Evolutionary conservation across 2,797 vertebrate genomes (phyloP).

Genomic region (Diceros bicornis): DNA sequence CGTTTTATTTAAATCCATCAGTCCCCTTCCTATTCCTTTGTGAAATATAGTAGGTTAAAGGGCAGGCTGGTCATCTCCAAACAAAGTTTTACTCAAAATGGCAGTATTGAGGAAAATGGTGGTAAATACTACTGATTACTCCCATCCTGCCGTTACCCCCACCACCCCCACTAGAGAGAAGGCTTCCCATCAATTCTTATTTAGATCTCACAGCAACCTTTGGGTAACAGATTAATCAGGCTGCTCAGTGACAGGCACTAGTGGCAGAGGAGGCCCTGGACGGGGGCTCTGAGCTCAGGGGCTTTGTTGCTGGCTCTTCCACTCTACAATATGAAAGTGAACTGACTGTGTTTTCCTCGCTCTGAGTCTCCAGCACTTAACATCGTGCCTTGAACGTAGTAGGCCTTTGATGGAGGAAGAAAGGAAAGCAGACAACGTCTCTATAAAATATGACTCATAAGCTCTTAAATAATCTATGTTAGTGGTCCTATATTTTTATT

Average conservation of each 20-base stretch:
- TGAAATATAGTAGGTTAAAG: not conserved
- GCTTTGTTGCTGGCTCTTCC: not conserved
- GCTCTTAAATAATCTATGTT: constrained; percentile 46
- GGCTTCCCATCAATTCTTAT: not conserved
- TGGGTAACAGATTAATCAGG: not conserved
- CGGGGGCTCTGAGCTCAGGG: not conserved
- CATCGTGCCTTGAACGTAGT: not conserved
- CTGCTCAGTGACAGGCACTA: not conserved
- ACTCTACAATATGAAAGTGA: not conserved
- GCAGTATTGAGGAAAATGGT: not conserved
- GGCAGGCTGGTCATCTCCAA: not conserved
- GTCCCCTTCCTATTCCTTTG: not conserved
- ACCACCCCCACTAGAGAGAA: not conserved
- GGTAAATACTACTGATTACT: not conserved
- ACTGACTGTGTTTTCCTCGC: not conserved
- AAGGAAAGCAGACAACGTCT: constrained; percentile 16
- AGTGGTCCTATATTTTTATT: constrained; percentile 43
- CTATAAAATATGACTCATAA: constrained; percentile 11
- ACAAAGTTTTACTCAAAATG: not conserved
- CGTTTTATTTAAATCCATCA: not conserved
- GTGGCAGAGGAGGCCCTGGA: not conserved
- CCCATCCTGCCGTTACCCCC: not conserved
- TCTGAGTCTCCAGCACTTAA: not conserved
- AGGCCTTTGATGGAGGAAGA: not conserved
- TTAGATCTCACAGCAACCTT: not conserved